A percentile compares a stretch with the other conserved stretches of the same genome.
Evolutionary conservation across 2,888 invertebrate species (phyloP).

Genomic region (Ferdinandea cuprea): DNA sequence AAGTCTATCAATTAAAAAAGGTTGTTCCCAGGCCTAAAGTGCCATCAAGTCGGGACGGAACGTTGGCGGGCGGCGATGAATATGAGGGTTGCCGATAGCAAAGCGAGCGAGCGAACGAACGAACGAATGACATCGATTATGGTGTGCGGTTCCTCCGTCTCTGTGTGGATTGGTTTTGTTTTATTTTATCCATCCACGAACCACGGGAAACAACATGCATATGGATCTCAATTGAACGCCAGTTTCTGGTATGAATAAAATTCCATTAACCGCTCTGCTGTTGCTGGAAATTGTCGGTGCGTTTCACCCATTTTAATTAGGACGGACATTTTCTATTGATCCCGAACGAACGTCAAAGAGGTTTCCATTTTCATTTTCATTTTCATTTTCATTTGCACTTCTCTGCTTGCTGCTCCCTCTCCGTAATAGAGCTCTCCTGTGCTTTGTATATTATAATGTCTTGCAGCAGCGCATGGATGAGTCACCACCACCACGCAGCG

Average conservation of each 20-base stretch:
- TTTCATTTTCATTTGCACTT: slow-evolving; percentile 22
- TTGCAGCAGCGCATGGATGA: slow-evolving; percentile 25
- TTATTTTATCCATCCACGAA: slow-evolving; percentile 26
- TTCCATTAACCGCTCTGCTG: slow-evolving; percentile 50
- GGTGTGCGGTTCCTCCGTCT: slow-evolving; percentile 14
- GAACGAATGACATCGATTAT: slow-evolving; percentile 50
- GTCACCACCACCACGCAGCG: slow-evolving; percentile 39
- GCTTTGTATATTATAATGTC: neutral
- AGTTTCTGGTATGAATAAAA: slow-evolving; percentile 58
- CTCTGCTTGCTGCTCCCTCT: neutral
- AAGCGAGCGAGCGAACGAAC: slow-evolving; percentile 39
- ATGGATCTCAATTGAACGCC: slow-evolving; percentile 59
- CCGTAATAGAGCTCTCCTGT: neutral
- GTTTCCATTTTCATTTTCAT: slow-evolving; percentile 63
- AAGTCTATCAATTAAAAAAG: slow-evolving; percentile 66
- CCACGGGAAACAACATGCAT: neutral
- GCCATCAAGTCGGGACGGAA: neutral
- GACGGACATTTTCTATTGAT: slow-evolving; percentile 70
- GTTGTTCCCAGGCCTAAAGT: slow-evolving; percentile 53
- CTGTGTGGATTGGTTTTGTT: slow-evolving; percentile 12
- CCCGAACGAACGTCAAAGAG: slow-evolving; percentile 67
- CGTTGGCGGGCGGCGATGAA: slow-evolving; percentile 2
- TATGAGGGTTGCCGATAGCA: slow-evolving; percentile 63
- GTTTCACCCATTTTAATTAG: slow-evolving; percentile 71
- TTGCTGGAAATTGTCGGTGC: slow-evolving; percentile 64